These are phyloP conservation scores for Onychomys leucogaster DNA, from an alignment of 2,797 vertebrate genomes.

Conservation along the genomic window DNA sequence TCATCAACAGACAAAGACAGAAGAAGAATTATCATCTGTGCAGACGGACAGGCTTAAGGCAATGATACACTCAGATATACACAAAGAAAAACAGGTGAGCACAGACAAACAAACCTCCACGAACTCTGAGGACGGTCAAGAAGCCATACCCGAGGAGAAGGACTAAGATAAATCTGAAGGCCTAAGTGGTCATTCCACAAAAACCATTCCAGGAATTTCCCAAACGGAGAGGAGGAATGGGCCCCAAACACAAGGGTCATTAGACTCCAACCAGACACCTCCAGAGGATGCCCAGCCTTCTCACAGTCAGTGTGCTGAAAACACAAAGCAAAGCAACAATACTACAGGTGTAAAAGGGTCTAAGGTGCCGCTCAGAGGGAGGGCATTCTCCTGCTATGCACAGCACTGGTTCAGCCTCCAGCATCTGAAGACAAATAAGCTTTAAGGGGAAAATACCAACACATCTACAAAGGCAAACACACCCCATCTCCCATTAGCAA, in stretches of 20 bases:
- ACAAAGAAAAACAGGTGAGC: background rate
- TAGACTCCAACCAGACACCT: background rate
- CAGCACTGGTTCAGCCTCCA: background rate
- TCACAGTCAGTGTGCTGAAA: background rate
- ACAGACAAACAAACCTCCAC: background rate
- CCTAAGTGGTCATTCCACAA: background rate
- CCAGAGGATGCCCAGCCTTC: background rate
- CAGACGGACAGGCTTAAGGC: no score
- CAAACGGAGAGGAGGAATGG: background rate
- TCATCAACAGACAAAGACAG: background rate
- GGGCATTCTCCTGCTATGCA: background rate
- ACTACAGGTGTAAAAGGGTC: background rate
- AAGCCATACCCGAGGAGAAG: background rate
- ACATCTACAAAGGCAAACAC: background rate
- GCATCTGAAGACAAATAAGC: background rate
- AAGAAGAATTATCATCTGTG: no score
- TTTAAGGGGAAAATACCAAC: background rate
- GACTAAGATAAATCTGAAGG: background rate
- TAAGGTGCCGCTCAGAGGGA: background rate
- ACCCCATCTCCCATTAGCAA: background rate
- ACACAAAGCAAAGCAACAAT: background rate
- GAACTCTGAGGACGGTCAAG: background rate
- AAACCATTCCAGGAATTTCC: background rate
- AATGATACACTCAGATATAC: background rate
- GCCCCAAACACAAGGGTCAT: background rate